phyloP scores from a whole-genome alignment of 2,797 vertebrate species.

The Lepilemur septentrionalis region DNA sequence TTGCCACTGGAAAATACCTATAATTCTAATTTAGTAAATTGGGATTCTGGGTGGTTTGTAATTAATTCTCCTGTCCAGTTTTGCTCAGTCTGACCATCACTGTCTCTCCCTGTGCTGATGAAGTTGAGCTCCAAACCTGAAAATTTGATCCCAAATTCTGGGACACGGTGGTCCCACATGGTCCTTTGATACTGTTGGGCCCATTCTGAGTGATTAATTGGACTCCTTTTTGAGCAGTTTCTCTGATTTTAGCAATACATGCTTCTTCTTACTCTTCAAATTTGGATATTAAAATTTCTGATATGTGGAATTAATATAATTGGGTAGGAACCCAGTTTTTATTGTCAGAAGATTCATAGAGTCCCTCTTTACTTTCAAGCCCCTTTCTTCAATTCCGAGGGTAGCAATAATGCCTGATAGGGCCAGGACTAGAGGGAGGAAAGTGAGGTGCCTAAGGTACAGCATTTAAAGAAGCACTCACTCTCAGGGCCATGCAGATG shows the following conservation, averaged over 20 bases:
- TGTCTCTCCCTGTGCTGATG: neutral
- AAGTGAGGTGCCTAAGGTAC: too few relatives aligned
- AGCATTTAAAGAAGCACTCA: neutral
- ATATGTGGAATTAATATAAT: neutral
- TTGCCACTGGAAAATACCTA: neutral
- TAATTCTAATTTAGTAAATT: conserved; percentile 3
- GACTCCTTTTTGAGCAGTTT: neutral
- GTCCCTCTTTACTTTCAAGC: neutral
- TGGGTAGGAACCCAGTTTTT: neutral
- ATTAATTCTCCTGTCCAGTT: neutral
- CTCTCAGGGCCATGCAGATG: neutral
- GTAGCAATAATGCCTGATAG: neutral
- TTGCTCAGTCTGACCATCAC: neutral
- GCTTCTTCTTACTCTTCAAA: conserved; percentile 18
- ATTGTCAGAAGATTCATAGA: neutral
- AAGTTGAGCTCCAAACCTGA: neutral
- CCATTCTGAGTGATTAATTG: neutral
- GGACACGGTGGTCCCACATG: neutral
- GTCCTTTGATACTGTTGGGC: neutral
- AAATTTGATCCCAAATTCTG: neutral
- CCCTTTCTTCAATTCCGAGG: neutral
- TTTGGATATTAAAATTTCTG: conserved; percentile 16
- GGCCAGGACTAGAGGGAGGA: neutral
- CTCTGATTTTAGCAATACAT: neutral
- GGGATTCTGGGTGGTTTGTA: neutral